A percentile compares a stretch with the other conserved stretches of the same genome.
Evolutionary conservation across 2,888 invertebrate genomes (phyloP).

Genomic region (Eupithecia exiguata): DNA sequence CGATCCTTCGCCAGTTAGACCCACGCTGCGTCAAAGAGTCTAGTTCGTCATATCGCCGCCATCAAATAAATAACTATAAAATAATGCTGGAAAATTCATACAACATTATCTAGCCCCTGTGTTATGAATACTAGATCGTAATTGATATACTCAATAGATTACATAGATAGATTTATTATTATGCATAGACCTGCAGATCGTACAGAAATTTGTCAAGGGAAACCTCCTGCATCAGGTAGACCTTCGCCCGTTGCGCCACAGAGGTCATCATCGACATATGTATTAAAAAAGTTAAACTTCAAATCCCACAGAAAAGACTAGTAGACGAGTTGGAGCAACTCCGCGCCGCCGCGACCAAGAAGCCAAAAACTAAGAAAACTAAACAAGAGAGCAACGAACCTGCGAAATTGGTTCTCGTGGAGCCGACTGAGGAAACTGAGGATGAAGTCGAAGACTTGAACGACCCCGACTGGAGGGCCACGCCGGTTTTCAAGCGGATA

Average conservation of each 20-base stretch:
- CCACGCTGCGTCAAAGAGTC: too few relatives aligned
- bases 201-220: not conserved
- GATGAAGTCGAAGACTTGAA: constrained; percentile 63
- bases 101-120: too few relatives aligned
- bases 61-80: too few relatives aligned
- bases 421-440: constrained; percentile 70
- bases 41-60: too few relatives aligned
- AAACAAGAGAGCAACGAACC: constrained; percentile 55
- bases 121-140: too few relatives aligned
- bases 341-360: constrained; percentile 54
- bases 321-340: constrained; percentile 70
- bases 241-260: not conserved
- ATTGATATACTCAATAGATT: too few relatives aligned
- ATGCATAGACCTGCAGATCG: too few relatives aligned
- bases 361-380: constrained; percentile 52
- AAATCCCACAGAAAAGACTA: constrained; percentile 66
- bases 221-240: not conserved
- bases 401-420: constrained; percentile 60
- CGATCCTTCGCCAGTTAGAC: too few relatives aligned
- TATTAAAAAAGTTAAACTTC: not conserved
- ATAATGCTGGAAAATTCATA: too few relatives aligned
- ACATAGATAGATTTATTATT: too few relatives aligned
- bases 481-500: constrained; percentile 84
- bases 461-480: constrained; percentile 89
- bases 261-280: too few relatives aligned